phyloP scores from a whole-genome alignment of 2,797 vertebrate species.

The Characodon lateralis region DNA sequence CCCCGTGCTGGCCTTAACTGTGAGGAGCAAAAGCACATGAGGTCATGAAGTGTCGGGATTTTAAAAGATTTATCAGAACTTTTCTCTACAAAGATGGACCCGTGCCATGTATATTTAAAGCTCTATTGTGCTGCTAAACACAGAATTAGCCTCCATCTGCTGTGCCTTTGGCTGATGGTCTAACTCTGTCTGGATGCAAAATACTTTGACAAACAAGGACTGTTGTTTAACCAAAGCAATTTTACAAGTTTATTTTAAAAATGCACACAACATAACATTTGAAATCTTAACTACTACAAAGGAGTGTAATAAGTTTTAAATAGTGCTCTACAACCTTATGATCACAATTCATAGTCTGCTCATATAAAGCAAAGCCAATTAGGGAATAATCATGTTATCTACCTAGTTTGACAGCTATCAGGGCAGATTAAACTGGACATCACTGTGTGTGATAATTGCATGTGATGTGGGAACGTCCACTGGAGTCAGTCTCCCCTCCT shows the following conservation, averaged over 20 bases:
- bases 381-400: constrained; percentile 50
- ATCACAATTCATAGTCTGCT: constrained; percentile 38
- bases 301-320: not conserved
- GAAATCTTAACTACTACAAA: not conserved
- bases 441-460: constrained; percentile 36
- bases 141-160: constrained; percentile 33
- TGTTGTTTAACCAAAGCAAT: not conserved
- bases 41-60: constrained; percentile 33
- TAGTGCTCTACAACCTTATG: constrained; percentile 17
- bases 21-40: constrained; percentile 35
- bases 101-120: constrained; percentile 19
- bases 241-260: not conserved
- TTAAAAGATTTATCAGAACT: constrained; percentile 31
- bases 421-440: constrained; percentile 46
- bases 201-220: not conserved
- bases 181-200: constrained; percentile 3
- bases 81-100: constrained; percentile 28
- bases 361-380: constrained; percentile 42
- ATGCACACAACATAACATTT: not conserved
- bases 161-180: constrained; percentile 9
- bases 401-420: constrained; percentile 59
- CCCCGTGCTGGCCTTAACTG: constrained; percentile 2
- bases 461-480: constrained; percentile 48
- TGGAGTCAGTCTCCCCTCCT: constrained; percentile 15
- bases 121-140: constrained; percentile 9